phyloP scores from a whole-genome alignment of 2,797 vertebrate species.

The Epinephelus coioides region DNA sequence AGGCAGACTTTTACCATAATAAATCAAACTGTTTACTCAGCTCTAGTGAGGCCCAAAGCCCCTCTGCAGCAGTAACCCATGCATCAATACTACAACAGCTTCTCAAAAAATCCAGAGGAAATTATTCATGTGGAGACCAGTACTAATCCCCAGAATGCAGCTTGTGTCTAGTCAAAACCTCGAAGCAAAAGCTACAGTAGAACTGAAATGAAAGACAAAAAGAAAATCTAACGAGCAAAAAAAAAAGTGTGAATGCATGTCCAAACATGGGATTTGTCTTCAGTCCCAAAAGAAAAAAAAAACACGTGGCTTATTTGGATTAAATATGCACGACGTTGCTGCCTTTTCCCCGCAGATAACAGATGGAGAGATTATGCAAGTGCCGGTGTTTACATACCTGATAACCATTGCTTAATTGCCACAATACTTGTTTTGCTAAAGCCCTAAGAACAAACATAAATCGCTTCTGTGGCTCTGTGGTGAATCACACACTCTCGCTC shows the following conservation, averaged over 20 bases:
- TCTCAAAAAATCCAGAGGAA: conserved; percentile 32
- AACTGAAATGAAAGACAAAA: conserved; percentile 1
- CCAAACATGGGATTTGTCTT: conserved; percentile 4
- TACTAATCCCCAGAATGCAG: conserved; percentile 11
- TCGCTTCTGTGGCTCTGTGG: conserved; percentile 21
- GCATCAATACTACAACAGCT: conserved; percentile 54
- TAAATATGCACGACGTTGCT: conserved; percentile 30
- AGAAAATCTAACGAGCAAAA: neutral
- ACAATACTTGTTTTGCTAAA: conserved; percentile 43
- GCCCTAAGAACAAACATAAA: conserved; percentile 40
- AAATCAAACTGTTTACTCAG: conserved; percentile 61
- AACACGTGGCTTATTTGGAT: conserved; percentile 21
- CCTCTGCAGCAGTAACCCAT: conserved; percentile 44
- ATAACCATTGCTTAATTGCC: conserved; percentile 52
- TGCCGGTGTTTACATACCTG: conserved; percentile 58
- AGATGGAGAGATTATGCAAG: conserved; percentile 67
- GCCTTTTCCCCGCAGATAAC: conserved; percentile 45
- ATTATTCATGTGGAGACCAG: conserved; percentile 34
- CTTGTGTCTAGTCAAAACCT: conserved; percentile 15
- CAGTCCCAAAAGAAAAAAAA: conserved; percentile 22
- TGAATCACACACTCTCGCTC: conserved; percentile 51
- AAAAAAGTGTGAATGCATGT: neutral
- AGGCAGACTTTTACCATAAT: conserved; percentile 56
- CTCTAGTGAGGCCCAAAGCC: conserved; percentile 33
- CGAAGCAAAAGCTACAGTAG: neutral